Percentiles rank a stretch among this genome's conserved stretches.
Evolutionary conservation across 2,888 invertebrate species (phyloP).

Genomic region (Anaspis maculata): DNA sequence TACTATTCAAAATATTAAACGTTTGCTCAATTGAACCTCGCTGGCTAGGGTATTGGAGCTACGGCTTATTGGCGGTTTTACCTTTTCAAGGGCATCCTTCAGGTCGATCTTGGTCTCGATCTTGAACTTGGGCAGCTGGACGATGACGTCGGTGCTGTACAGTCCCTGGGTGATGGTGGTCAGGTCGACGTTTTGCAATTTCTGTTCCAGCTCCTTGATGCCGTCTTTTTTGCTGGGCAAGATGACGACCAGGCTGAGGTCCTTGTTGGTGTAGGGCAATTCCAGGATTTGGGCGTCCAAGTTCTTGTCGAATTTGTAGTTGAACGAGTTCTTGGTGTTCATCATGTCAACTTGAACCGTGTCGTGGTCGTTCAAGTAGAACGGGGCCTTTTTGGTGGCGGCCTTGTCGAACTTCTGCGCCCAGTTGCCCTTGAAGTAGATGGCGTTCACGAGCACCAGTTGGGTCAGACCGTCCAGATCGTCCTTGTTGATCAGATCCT

Average conservation of each 20-base stretch:
- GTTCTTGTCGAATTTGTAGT: conserved; percentile 40
- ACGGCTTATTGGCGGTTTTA: conserved; percentile 33
- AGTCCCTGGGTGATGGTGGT: conserved; percentile 42
- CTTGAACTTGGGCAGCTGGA: conserved; percentile 69
- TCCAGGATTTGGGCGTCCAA: conserved; percentile 55
- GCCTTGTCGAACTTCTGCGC: conserved; percentile 51
- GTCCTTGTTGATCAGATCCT: conserved; percentile 56
- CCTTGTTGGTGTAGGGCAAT: conserved; percentile 57
- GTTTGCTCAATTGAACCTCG: neutral
- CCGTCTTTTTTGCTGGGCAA: conserved; percentile 61
- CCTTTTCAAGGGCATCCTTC: conserved; percentile 51
- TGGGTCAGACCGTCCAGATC: conserved; percentile 49
- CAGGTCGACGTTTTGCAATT: conserved; percentile 49
- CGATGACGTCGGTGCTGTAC: conserved; percentile 48
- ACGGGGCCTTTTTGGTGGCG: conserved; percentile 51
- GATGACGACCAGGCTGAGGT: conserved; percentile 64
- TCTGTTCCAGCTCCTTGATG: conserved; percentile 49
- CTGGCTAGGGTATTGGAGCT: too few species aligned
- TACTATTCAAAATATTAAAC: neutral
- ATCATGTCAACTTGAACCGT: conserved; percentile 60
- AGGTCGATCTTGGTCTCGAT: conserved; percentile 64
- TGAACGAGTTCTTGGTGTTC: conserved; percentile 48
- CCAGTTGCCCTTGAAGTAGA: conserved; percentile 78
- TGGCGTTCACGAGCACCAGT: conserved; percentile 68
- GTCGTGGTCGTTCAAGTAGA: conserved; percentile 48